phyloP scores from a whole-genome alignment of 1,140 invertebrate genomes.

The Drosophila nasuta region DNA sequence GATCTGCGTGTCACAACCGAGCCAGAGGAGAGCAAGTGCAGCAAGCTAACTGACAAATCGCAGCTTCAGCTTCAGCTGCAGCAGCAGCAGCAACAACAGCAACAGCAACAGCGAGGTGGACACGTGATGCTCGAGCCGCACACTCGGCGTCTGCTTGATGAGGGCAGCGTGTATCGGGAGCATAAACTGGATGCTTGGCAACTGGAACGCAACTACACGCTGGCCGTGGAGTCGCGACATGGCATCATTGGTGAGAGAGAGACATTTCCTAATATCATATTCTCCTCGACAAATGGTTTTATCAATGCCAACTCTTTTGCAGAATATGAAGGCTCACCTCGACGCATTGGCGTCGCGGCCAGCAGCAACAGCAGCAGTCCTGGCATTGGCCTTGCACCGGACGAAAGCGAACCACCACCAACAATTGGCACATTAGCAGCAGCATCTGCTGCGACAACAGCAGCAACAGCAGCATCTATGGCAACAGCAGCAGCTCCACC shows the following conservation, averaged over 20 bases:
- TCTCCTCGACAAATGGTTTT: too few species aligned
- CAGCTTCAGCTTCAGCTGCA: constrained; percentile 5
- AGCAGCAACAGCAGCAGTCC: constrained; percentile 47
- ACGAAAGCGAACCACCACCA: constrained; percentile 73
- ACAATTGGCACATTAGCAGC: constrained; percentile 36
- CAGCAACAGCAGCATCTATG: constrained; percentile 19
- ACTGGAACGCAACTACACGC: constrained; percentile 77
- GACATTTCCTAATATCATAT: not conserved
- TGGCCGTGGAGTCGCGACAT: constrained; percentile 76
- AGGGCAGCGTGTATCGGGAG: constrained; percentile 58
- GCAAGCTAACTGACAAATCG: constrained; percentile 33
- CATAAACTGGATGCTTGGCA: constrained; percentile 69
- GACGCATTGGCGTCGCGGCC: constrained; percentile 89
- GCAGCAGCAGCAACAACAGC: constrained; percentile 24
- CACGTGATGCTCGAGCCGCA: constrained; percentile 44
- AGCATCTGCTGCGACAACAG: constrained; percentile 3
- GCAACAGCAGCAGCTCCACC: constrained; percentile 72
- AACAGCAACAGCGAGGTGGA: constrained; percentile 14
- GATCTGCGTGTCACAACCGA: constrained; percentile 81
- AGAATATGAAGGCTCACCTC: constrained; percentile 95
- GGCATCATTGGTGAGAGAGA: constrained; percentile 75
- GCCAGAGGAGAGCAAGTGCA: constrained; percentile 46
- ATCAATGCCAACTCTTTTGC: not conserved
- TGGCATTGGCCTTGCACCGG: constrained; percentile 37
- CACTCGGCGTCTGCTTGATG: constrained; percentile 39